Evolutionary conservation across 2,113 vertebrate genomes (phyloP), one percentile per base, ranked within the genome.

Genomic region (Myotis brandtii): DNA sequence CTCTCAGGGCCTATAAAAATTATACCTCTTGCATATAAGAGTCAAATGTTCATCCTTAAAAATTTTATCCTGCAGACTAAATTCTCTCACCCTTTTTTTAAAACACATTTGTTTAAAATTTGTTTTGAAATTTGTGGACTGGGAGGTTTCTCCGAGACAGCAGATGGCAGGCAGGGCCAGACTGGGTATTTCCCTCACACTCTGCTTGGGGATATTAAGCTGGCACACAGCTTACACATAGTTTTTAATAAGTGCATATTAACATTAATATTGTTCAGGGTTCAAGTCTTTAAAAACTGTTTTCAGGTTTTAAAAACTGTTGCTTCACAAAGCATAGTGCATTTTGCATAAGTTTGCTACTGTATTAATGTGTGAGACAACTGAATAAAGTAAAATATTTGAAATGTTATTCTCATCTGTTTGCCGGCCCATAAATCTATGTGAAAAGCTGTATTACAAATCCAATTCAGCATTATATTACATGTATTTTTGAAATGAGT

Each of bases 371-470:
- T 62, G 34, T 64, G 40, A 66, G 84, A 40, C 76, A 96, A 76
- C 1, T 37, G 34, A 73, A 43, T 64, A 83, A 95, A 13, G 48
- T 66, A 79, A 85, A 11, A 67, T 64, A 9, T 73, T 89, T 18
- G 30, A 96, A 97, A 96, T 94, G 96, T 69, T 93, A 56, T 34
- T 73, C 80, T 62, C 54, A 66, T 97, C 84, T 96, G 59, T 34
- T 91, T 97, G 87, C 59, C 73, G 88, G 56, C 21, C 95, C 82
- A n/a, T 94, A 97, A 97, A 97, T 92, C 73, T 86, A 8, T 62
- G 70, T 59, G 32, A 94, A 95, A 89, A 85, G 81, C 86, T 97
- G n/a, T n/a, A 91, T 97, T 97, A 97, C 52, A 94, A 94, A 92
- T 90, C 34, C 37, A 25, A 34, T 91, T 95, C 40, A 95, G 62